A percentile compares a stretch with the other conserved stretches of the same genome.
phyloP scores from a whole-genome alignment of 2,113 vertebrate species.

The Macrotis lagotis region DNA sequence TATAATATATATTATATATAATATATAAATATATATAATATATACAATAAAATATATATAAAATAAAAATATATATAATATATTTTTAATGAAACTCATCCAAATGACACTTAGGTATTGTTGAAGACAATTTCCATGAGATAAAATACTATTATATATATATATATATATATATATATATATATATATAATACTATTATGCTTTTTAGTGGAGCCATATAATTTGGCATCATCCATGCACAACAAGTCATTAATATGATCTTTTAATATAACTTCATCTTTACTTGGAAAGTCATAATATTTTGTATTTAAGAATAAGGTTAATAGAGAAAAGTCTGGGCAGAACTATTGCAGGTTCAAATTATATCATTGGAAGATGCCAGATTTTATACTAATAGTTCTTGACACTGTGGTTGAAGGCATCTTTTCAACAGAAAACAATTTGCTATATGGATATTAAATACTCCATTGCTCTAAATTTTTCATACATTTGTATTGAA shows the following conservation, averaged over 20 bases:
- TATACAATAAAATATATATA: too few species aligned
- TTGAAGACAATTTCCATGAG: not conserved
- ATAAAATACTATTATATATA: not conserved
- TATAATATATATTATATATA: not conserved
- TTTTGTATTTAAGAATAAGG: not conserved
- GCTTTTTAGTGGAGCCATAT: not conserved
- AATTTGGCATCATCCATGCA: not conserved
- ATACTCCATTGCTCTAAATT: not conserved
- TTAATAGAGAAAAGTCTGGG: not conserved
- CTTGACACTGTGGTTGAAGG: not conserved
- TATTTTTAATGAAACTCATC: not conserved
- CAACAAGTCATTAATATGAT: not conserved
- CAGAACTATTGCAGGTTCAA: not conserved
- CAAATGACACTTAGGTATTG: not conserved
- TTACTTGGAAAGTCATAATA: not conserved
- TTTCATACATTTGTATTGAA: not conserved
- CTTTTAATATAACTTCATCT: not conserved
- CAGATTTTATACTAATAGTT: not conserved
- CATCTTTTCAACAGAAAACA: not conserved
- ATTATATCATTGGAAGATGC: not conserved
- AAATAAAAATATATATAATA: too few species aligned
- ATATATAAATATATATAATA: too few species aligned
- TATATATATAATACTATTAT: too few species aligned
- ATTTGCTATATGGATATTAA: not conserved
- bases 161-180: too few species aligned